These are phyloP conservation scores for Lydus trimaculatus DNA, from an alignment of 2,888 invertebrate genomes.

Conservation along the genomic window DNA sequence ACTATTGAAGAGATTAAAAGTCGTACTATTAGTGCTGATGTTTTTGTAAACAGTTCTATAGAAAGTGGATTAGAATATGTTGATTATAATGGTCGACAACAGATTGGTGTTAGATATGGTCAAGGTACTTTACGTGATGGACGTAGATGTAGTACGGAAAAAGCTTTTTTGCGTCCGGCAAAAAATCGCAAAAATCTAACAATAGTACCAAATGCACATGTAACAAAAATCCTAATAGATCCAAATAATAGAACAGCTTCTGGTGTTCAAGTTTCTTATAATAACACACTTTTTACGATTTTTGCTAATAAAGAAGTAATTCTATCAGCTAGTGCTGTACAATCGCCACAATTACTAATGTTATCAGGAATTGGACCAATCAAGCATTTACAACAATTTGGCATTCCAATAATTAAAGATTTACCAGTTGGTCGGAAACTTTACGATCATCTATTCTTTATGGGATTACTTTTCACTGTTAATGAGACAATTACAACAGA, in stretches of 20 bases:
- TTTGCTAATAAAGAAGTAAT: constrained; percentile 81
- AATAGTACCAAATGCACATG: constrained; percentile 69
- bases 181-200: constrained; percentile 71
- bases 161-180: constrained; percentile 69
- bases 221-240: constrained; percentile 72
- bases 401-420: constrained; percentile 68
- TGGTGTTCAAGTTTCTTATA: constrained; percentile 72
- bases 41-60: constrained; percentile 69
- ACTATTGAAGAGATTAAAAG: constrained; percentile 52
- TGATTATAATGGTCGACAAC: constrained; percentile 73
- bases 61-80: constrained; percentile 72
- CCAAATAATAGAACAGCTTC: constrained; percentile 68
- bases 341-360: constrained; percentile 90
- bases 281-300: constrained; percentile 58
- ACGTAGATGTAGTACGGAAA: constrained; percentile 71
- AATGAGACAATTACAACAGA: constrained; percentile 20
- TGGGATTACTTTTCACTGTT: constrained; percentile 55
- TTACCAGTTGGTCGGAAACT: constrained; percentile 73
- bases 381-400: constrained; percentile 64
- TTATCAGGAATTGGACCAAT: constrained; percentile 74
- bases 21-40: constrained; percentile 59
- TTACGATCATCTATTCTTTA: constrained; percentile 67
- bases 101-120: constrained; percentile 68
- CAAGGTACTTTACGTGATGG: constrained; percentile 70
- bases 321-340: constrained; percentile 85